A percentile compares a stretch with the other conserved stretches of the same genome.
These are phyloP conservation scores for Lycophotia porphyrea DNA, from an alignment of 2,888 invertebrate species.

Conservation along the genomic window DNA sequence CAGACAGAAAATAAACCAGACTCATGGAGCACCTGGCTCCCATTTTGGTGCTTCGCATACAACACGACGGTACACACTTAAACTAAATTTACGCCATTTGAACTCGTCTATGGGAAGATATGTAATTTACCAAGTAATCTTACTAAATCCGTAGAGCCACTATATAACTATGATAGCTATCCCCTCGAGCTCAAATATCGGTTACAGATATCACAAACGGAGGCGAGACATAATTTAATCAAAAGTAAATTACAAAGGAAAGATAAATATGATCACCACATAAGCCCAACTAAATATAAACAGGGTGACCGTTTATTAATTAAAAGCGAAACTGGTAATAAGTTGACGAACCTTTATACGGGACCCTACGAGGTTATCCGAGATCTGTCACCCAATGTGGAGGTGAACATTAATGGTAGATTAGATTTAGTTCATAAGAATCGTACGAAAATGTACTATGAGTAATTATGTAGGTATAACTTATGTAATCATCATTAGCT, in stretches of 20 bases:
- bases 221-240: neutral
- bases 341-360: neutral
- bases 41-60: constrained; percentile 59
- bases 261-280: neutral
- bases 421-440: no score
- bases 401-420: neutral
- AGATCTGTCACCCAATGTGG: neutral
- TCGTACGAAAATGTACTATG: no score
- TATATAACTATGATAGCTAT: constrained; percentile 21
- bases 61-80: constrained; percentile 48
- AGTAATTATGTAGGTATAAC: no score
- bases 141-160: constrained; percentile 17
- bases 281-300: neutral
- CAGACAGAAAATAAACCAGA: constrained; percentile 12
- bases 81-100: constrained; percentile 48
- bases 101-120: constrained; percentile 54
- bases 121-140: constrained; percentile 52
- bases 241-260: neutral
- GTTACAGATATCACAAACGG: neutral
- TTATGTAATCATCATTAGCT: no score
- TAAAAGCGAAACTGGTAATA: constrained; percentile 1
- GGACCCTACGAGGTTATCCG: neutral
- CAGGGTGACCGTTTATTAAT: neutral
- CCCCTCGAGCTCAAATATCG: constrained; percentile 53
- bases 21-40: constrained; percentile 56